These are phyloP conservation scores for Drosophila aldrichi DNA, from an alignment of 2,888 invertebrate genomes.

Conservation along the genomic window DNA sequence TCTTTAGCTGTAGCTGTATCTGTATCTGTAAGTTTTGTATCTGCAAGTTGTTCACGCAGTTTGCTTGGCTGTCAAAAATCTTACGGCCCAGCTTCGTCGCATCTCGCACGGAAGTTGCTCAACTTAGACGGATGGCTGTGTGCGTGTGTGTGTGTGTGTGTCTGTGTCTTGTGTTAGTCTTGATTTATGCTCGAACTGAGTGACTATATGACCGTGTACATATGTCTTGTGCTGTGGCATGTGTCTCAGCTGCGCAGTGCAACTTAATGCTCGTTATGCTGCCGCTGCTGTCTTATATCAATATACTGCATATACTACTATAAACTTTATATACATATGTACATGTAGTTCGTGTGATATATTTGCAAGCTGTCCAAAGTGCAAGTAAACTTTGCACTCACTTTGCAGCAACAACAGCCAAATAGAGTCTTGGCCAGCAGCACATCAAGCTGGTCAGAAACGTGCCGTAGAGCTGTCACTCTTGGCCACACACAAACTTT, in stretches of 20 bases:
- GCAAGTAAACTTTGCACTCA: constrained; percentile 34
- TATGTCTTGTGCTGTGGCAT: constrained; percentile 57
- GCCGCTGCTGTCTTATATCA: constrained; percentile 4
- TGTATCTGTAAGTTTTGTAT: constrained; percentile 17
- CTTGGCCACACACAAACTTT: constrained; percentile 58
- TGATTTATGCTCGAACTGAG: constrained; percentile 59
- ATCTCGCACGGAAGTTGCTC: constrained; percentile 48
- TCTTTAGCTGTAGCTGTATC: not conserved
- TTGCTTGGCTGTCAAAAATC: constrained; percentile 56
- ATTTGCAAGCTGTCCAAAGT: constrained; percentile 35
- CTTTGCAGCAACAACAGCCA: constrained; percentile 48
- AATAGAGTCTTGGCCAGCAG: constrained; percentile 28
- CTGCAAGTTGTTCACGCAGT: constrained; percentile 20
- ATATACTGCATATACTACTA: constrained; percentile 9
- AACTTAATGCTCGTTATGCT: constrained; percentile 63
- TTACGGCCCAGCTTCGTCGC: constrained; percentile 42
- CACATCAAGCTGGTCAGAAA: constrained; percentile 44
- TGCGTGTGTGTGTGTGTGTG: constrained; percentile 17
- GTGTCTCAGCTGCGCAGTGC: constrained; percentile 55
- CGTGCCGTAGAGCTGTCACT: constrained; percentile 46
- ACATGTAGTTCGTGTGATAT: constrained; percentile 15
- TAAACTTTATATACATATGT: constrained; percentile 1
- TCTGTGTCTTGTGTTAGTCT: constrained; percentile 24
- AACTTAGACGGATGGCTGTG: constrained; percentile 27
- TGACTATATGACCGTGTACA: constrained; percentile 65